Conservation (phyloP, 30 jellyfish, hydroid and myxozoan species). For the Cassiopea xamachana region DNA sequence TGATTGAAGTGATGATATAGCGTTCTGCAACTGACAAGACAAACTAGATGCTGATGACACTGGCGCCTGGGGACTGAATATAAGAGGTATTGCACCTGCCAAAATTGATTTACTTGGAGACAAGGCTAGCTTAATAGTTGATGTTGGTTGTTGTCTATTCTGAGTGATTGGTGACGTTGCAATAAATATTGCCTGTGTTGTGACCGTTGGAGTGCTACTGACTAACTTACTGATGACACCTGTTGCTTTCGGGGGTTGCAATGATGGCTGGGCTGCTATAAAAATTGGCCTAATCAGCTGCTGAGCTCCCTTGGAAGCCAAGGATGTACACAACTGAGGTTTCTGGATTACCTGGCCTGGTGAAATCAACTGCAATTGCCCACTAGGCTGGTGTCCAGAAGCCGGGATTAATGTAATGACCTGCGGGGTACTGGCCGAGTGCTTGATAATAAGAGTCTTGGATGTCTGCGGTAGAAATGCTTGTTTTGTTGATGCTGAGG, state of each 20-base stretch:
- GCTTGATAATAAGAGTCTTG: slow-evolving; percentile 61
- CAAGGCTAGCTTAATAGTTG: slow-evolving; percentile 41
- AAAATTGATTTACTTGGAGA: slow-evolving; percentile 34
- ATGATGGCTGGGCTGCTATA: slow-evolving; percentile 57
- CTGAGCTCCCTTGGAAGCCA: background rate
- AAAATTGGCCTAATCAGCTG: slow-evolving; percentile 66
- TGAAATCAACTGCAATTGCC: slow-evolving; percentile 40
- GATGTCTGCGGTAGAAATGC: slow-evolving; percentile 39
- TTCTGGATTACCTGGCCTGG: slow-evolving; percentile 17
- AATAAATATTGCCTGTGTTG: slow-evolving; percentile 35
- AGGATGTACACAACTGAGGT: slow-evolving; percentile 4
- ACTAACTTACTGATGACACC: background rate
- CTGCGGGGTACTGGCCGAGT: slow-evolving; percentile 53
- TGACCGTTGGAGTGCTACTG: background rate
- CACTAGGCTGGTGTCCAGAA: slow-evolving; percentile 35
- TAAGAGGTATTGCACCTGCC: slow-evolving; percentile 62
- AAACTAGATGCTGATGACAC: slow-evolving; percentile 14
- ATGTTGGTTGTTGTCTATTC: background rate
- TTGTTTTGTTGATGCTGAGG: slow-evolving; percentile 29
- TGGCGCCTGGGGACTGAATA: slow-evolving; percentile 40
- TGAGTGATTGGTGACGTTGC: slow-evolving; percentile 29
- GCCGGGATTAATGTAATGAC: slow-evolving; percentile 62
- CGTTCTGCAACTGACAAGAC: slow-evolving; percentile 27
- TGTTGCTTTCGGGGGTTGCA: slow-evolving; percentile 5
- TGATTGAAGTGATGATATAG: slow-evolving; percentile 46